Conservation (phyloP, 2,113 vertebrate species). For the Etheostoma cragini region DNA sequence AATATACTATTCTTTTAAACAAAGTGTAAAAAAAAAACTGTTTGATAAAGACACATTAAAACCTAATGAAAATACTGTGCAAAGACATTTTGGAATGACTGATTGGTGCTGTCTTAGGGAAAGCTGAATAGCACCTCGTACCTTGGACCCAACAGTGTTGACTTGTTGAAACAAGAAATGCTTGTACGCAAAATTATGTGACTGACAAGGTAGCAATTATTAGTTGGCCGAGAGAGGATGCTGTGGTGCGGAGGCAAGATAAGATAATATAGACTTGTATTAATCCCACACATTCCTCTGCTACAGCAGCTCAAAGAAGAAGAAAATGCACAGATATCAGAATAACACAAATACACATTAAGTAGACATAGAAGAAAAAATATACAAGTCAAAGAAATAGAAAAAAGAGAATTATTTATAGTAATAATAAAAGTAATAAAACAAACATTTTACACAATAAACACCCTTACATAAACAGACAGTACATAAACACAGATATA, state of each 20-base stretch:
- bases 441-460: no score
- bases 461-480: no score
- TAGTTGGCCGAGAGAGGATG: slow-evolving; percentile 26
- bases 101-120: slow-evolving; percentile 1
- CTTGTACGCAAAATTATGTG: slow-evolving; percentile 20
- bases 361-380: no score
- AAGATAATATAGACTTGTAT: no score
- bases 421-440: no score
- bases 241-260: slow-evolving; percentile 8
- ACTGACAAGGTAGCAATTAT: slow-evolving; percentile 53
- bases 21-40: background rate
- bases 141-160: background rate
- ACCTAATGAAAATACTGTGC: background rate
- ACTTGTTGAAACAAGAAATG: slow-evolving; percentile 16
- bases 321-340: no score
- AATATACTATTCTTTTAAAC: background rate
- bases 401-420: no score
- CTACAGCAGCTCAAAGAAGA: no score
- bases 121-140: slow-evolving; percentile 3
- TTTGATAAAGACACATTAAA: background rate
- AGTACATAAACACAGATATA: no score
- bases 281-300: no score
- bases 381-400: no score
- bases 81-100: background rate
- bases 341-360: no score